Conservation (phyloP, 2,888 invertebrate genomes). For the Craniophora ligustri region DNA sequence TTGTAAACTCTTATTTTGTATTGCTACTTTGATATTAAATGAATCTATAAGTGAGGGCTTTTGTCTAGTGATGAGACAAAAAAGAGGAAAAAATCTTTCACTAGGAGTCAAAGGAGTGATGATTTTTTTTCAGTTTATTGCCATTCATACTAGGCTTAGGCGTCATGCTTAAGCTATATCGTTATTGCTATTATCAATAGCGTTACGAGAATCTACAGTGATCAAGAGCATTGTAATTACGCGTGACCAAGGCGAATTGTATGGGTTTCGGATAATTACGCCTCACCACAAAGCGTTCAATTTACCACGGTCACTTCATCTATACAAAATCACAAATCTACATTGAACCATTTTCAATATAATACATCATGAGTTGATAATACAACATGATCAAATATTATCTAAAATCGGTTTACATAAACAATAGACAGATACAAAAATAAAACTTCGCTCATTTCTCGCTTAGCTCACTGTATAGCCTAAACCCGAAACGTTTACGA, state of each 20-base stretch:
- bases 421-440: too few species aligned
- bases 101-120: too few species aligned
- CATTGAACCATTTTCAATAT: background rate
- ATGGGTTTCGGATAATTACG: constrained; percentile 36
- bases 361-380: too few species aligned
- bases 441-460: constrained; percentile 19
- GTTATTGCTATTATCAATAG: background rate
- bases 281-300: constrained; percentile 42
- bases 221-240: constrained; percentile 35
- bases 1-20: too few species aligned
- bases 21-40: too few species aligned
- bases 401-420: too few species aligned
- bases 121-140: too few species aligned
- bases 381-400: too few species aligned
- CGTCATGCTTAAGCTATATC: background rate
- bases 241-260: constrained; percentile 17
- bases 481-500: constrained; percentile 28
- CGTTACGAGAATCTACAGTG: background rate
- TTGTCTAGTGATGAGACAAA: too few species aligned
- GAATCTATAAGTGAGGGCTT: too few species aligned
- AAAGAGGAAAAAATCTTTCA: too few species aligned
- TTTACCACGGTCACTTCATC: constrained; percentile 21
- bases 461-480: constrained; percentile 10
- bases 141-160: too few species aligned
- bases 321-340: constrained; percentile 12